A percentile compares a stretch with the other conserved stretches of the same genome.
phyloP scores from a whole-genome alignment of 2,888 invertebrate species.

The Mythimna albipuncta region DNA sequence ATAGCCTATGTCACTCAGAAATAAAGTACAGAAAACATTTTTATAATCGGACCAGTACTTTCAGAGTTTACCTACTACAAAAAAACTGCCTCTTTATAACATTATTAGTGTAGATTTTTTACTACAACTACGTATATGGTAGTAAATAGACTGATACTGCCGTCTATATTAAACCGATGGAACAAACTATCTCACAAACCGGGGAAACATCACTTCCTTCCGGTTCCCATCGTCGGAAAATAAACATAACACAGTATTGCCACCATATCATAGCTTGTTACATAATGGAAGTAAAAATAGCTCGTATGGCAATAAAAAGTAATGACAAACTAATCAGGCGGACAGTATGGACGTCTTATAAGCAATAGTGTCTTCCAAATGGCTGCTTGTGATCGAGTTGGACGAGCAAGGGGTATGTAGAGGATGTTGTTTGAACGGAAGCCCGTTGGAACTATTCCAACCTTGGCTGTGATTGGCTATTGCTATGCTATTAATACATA shows the following conservation, averaged over 20 bases:
- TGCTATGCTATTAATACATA: constrained; percentile 4
- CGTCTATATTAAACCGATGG: background rate
- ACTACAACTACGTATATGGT: background rate
- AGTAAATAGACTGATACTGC: background rate
- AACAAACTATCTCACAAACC: background rate
- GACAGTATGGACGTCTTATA: constrained; percentile 29
- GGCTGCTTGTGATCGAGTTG: constrained; percentile 30
- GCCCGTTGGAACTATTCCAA: constrained; percentile 44
- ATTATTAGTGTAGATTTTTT: too few species aligned
- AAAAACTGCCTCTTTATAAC: too few species aligned
- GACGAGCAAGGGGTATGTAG: background rate
- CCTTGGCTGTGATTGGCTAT: constrained; percentile 15
- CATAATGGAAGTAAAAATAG: constrained; percentile 29
- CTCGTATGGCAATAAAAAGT: constrained; percentile 45
- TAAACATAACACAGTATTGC: constrained; percentile 3
- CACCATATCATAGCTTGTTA: constrained; percentile 10
- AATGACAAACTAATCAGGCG: constrained; percentile 53
- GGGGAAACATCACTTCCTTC: background rate
- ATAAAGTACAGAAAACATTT: too few species aligned
- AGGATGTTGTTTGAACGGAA: constrained; percentile 30
- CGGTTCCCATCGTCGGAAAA: background rate
- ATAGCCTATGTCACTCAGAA: too few species aligned
- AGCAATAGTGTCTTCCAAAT: constrained; percentile 39
- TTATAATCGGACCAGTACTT: too few species aligned
- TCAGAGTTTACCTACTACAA: too few species aligned